Evolutionary conservation across 2,888 invertebrate species (phyloP).

Genomic region (Parnassius orleans): DNA sequence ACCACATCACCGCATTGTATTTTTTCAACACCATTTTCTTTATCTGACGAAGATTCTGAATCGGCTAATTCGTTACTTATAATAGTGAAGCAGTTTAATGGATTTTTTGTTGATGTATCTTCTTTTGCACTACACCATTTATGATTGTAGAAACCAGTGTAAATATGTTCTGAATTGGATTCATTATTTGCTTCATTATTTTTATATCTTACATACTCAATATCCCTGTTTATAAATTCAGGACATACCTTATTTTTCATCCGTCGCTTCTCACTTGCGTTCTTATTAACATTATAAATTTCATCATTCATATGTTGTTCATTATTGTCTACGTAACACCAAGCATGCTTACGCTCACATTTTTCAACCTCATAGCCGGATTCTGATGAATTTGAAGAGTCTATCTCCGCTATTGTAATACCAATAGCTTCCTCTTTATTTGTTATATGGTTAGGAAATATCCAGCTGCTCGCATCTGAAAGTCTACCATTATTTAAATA

Average conservation of each 20-base stretch:
- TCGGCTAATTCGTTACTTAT: conserved; percentile 41
- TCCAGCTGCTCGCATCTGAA: conserved; percentile 28
- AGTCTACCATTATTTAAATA: not conserved
- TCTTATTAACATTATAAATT: conserved; percentile 41
- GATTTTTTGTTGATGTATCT: conserved; percentile 36
- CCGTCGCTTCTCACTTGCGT: conserved; percentile 46
- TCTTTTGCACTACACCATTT: conserved; percentile 18
- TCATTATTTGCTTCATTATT: conserved; percentile 8
- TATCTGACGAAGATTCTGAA: conserved; percentile 52
- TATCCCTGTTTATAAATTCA: conserved; percentile 15
- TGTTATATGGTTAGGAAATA: conserved; percentile 11
- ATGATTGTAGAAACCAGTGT: conserved; percentile 16
- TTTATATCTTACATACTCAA: conserved; percentile 4
- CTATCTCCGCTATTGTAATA: conserved; percentile 60
- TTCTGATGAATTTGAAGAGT: conserved; percentile 42
- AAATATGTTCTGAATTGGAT: conserved; percentile 22
- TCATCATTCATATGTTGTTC: conserved; percentile 32
- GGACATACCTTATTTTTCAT: conserved; percentile 32
- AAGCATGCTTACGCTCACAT: conserved; percentile 37
- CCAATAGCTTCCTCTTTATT: conserved; percentile 27
- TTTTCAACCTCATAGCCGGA: conserved; percentile 34
- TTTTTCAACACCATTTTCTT: conserved; percentile 35
- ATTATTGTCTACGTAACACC: conserved; percentile 41
- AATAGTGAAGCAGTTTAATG: conserved; percentile 52
- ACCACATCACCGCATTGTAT: conserved; percentile 36